Evolutionary conservation across 2,113 vertebrate species (phyloP), one percentile per base, ranked within the genome.

Genomic region (Sapajus apella): DNA sequence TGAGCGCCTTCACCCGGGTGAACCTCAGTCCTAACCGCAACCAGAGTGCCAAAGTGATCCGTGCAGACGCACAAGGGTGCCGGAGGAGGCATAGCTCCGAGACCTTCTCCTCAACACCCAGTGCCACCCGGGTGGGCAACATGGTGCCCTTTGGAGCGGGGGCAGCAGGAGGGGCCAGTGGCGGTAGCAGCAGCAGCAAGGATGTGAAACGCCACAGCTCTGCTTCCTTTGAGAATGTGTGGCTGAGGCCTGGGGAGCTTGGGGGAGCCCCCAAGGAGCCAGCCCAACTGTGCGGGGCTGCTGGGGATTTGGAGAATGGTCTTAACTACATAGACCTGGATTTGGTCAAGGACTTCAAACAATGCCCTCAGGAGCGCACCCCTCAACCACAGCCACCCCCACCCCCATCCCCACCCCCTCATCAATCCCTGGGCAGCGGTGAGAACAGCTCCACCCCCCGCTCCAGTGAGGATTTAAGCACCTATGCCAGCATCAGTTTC

Each of bases 261-360:
- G 95, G 97, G 68, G 96, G 90, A 92, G 89, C 84, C 68, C 94
- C 96, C 40, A 98, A 98, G 91, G 96, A 97, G 47, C 61, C 43
- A 0, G 91, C 86, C 90, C 96, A 86, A 81, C 95, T 16, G 21
- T 94, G 96, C 2, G 96, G 95, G 37, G 56, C 95, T 8, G n/a
- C 98, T 8, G 83, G 80, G 52, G 94, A 94, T 5, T 16, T 97
- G 94, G 99, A 99, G 98, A 99, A 99, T 40, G 99, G 98, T 45
- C 99, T 99, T 86, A 99, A 99, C 98, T 99, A 99, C 97, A 99
- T 99, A 50, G 99, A 99, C 97, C 97, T 99, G 98, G 99, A 99
- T 98, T 98, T 99, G 97, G 99, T 98, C 95, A 99, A 98, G 96
- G 99, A 99, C 95, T 98, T 98, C 88, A 98, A 97, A 93, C 97